Conservation (phyloP, 2,113 vertebrate species). For the Phaetusa simplex region DNA sequence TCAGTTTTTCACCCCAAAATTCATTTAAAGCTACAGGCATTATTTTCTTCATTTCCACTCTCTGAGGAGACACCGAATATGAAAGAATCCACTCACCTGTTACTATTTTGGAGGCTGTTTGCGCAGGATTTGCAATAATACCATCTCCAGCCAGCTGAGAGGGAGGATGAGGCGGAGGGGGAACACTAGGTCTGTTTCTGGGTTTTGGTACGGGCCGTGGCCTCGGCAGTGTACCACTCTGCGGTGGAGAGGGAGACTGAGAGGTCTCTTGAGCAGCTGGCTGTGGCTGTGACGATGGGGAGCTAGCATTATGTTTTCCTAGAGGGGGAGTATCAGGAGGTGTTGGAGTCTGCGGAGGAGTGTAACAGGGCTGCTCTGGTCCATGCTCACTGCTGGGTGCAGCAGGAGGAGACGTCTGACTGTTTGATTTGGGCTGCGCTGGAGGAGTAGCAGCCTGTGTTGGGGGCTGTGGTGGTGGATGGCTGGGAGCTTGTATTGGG, state of each 20-base stretch:
- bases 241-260: constrained; percentile 58
- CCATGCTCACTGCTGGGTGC: constrained; percentile 56
- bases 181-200: constrained; percentile 87
- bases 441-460: constrained; percentile 73
- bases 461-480: constrained; percentile 92
- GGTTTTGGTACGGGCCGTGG: constrained; percentile 91
- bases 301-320: constrained; percentile 42
- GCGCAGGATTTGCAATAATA: constrained; percentile 30
- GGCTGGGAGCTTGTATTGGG: constrained; percentile 89
- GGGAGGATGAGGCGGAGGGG: constrained; percentile 89
- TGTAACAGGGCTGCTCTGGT: constrained; percentile 69
- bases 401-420: constrained; percentile 1
- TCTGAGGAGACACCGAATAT: accelerated
- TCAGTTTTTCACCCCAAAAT: too few relatives aligned
- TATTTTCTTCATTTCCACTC: background rate
- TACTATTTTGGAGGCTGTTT: constrained; percentile 80
- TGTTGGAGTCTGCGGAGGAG: constrained; percentile 86
- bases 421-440: constrained; percentile 36
- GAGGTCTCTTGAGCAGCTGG: constrained; percentile 59
- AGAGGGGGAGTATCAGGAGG: constrained; percentile 89
- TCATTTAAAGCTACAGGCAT: background rate
- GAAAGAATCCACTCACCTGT: constrained; percentile 81
- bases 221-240: constrained; percentile 82
- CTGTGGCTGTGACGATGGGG: background rate
- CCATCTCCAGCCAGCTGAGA: constrained; percentile 50